Base-by-base conservation (phyloP, 1,140 invertebrate species). In the Drosophila kanapiae region DNA sequence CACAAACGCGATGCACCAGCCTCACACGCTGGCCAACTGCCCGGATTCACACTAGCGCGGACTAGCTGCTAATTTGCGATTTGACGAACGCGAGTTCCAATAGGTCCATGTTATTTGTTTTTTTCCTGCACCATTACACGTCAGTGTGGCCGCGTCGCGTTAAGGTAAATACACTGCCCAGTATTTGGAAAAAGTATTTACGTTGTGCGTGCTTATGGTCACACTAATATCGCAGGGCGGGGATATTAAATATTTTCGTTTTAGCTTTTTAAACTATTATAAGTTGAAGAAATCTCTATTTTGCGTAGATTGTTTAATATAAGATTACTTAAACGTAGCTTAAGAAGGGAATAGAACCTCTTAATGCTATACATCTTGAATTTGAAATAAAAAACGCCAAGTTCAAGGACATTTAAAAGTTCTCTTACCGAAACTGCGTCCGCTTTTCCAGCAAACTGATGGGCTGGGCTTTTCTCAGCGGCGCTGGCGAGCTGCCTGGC, bases 371-470 rank as follows among this genome's bases (percentile, higher is more conserved):
- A 18, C 11, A 29, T 37, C 6, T 35, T 16, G 0, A 58, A 58
- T 18, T 18, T 0, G 2, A 18, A 47, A 27, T 35, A 37, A 10
- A n/a, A 33, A 23, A 1, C 23, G 8, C 2, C 16, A 6, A 59
- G 16, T 54, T 71, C 68, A 74, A 74, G 38, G 68, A 74, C 33
- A 56, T 5, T 14, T 7, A 0, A 0, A 7, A 14, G 5, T 33
- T 27, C 5, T 18, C 83, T 88, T 75, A 88, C 84, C 84, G 72
- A 84, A 88, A 88, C 18, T 88, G 84, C 54, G 80, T 80, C 6
- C 84, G 78, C 18, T 84, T 88, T 9, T 88, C 81, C 14, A 78
- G n/a, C 23, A 88, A 69, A 63, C 35, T 78, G 18, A 51, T n/a
- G 11, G 75, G 47, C 27, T 57, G 29, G 0, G 43, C 42, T 16